Base-by-base conservation (phyloP, 2,113 vertebrate genomes). In the Taurulus bubalis region DNA sequence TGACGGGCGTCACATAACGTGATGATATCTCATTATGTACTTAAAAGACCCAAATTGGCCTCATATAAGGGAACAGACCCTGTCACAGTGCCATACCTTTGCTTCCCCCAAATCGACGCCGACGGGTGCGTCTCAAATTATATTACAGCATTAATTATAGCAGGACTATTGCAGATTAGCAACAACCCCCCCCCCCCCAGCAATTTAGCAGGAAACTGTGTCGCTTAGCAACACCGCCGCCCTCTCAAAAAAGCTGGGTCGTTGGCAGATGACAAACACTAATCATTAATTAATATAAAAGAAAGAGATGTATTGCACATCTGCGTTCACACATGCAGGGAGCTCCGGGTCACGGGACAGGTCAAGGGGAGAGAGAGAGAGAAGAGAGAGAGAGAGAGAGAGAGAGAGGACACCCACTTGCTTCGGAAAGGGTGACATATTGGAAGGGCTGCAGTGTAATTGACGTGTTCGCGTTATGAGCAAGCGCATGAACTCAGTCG, bases 221-320 rank as follows among this genome's bases (percentile, higher is more conserved):
- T 92, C 88, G 87, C 91, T 83, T 89, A 92, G 92, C 91, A 92
- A 93, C 90, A 63, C 80, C n/a, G 77, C 55, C 53, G n/a, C 55
- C 72, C 15, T 60, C 30, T 87, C 53, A 88, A 79, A 86, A 32
- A 12, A 85, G 49, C 63, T 20, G 34, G 20, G 76, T 79, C 49
- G 53, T 26, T 65, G 80, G 80, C 77, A 67, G 64, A 80, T 82
- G 75, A 87, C 81, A 77, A 84, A 85, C 79, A 87, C 68, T 81
- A 80, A 90, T 87, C 82, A 85, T 81, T 83, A 83, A 90, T 91
- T 89, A 85, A 81, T 84, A 87, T 78, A 83, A 71, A 36, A 91
- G 71, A 63, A 63, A 86, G 60, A 82, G 60, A 82, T 69, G 71
- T 74, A 62, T 67, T 82, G 60, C 78, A 85, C 80, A 79, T 86